phyloP scores from a whole-genome alignment of 2,888 invertebrate genomes.

The Tetranychus truncatus region DNA sequence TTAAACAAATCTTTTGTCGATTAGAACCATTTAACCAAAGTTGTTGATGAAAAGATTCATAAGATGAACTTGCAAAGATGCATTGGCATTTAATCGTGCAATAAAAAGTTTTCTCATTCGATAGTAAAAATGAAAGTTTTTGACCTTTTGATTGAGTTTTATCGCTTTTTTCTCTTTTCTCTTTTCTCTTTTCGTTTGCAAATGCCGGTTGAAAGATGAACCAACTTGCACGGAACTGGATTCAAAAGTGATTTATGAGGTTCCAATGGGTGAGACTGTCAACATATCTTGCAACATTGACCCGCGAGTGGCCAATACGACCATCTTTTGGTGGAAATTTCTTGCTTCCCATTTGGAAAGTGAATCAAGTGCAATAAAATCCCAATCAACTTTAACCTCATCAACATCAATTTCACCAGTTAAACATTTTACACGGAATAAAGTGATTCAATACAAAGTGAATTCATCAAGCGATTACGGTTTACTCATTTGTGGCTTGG shows the following conservation, averaged over 20 bases:
- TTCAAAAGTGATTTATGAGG: constrained; percentile 7
- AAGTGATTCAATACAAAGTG: neutral
- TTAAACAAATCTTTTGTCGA: neutral
- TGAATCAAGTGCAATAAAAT: neutral
- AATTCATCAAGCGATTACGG: neutral
- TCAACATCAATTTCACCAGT: neutral
- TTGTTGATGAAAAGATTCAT: too few relatives aligned
- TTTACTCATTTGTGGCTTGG: neutral
- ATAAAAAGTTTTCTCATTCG: too few relatives aligned
- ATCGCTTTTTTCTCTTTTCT: neutral
- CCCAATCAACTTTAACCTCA: neutral
- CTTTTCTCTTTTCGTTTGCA: neutral
- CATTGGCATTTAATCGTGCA: too few relatives aligned
- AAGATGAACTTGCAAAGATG: too few relatives aligned
- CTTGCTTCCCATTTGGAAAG: neutral
- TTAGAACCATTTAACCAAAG: too few relatives aligned
- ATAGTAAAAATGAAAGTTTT: too few relatives aligned
- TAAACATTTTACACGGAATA: neutral
- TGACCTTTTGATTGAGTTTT: neutral
- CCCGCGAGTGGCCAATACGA: neutral
- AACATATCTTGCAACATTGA: constrained; percentile 7
- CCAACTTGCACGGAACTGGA: neutral
- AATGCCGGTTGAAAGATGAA: neutral
- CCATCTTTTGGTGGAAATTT: constrained; percentile 1
- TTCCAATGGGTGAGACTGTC: neutral